Percentiles rank a stretch among this genome's conserved stretches.
Evolutionary conservation across 2,113 vertebrate genomes (phyloP).

Genomic region (Platycercus adscitus): DNA sequence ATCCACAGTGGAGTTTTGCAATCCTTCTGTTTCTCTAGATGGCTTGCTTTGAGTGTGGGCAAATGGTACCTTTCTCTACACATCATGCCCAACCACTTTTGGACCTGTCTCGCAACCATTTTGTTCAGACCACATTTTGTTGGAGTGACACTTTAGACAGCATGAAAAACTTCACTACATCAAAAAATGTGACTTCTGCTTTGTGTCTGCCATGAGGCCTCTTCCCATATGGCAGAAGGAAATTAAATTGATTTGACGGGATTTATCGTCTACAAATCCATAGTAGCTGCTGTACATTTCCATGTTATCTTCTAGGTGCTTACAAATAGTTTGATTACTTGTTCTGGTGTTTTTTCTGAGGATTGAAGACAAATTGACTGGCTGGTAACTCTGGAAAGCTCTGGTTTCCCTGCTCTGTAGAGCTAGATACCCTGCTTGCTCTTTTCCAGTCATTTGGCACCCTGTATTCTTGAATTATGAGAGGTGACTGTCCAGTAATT

Average conservation of each 20-base stretch:
- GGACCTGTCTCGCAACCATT: neutral
- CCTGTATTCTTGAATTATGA: neutral
- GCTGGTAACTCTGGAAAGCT: neutral
- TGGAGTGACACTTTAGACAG: neutral
- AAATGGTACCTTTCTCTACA: neutral
- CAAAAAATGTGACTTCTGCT: neutral
- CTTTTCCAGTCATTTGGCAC: neutral
- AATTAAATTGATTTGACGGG: constrained; percentile 31
- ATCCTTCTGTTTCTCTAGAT: neutral
- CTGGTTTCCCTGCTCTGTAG: neutral
- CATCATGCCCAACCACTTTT: rapidly evolving
- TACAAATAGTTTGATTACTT: constrained; percentile 22
- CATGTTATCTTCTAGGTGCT: neutral
- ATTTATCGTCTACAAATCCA: constrained; percentile 37
- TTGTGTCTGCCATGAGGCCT: neutral
- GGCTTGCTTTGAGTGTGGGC: neutral
- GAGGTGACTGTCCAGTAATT: neutral
- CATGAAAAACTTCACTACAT: neutral
- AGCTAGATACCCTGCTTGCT: neutral
- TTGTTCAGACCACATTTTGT: neutral
- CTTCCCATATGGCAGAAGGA: neutral
- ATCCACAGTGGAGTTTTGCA: neutral
- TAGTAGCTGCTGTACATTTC: constrained; percentile 12
- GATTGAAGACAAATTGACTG: neutral
- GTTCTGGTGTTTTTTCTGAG: constrained; percentile 4